Evolutionary conservation across 2,888 invertebrate species (phyloP).

Genomic region (Pasiphila rectangulata): DNA sequence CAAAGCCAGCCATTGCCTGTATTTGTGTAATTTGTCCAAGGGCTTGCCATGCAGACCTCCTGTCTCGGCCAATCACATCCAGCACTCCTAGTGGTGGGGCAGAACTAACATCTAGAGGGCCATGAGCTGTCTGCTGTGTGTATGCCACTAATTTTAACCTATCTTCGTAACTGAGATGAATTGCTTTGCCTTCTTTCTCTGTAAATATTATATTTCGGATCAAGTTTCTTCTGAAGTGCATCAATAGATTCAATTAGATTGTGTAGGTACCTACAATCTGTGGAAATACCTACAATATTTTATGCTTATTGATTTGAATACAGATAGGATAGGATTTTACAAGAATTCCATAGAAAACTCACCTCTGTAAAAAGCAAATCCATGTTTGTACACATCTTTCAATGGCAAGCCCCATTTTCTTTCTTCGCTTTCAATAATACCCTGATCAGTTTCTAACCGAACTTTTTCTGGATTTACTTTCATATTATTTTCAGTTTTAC

Average conservation of each 20-base stretch:
- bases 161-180: slow-evolving; percentile 96
- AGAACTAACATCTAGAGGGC: slow-evolving; percentile 87
- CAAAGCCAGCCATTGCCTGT: slow-evolving; percentile 95
- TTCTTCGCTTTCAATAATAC: slow-evolving; percentile 72
- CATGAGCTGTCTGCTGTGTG: slow-evolving; percentile 94
- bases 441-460: slow-evolving; percentile 72
- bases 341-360: slow-evolving; percentile 38
- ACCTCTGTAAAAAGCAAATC: slow-evolving; percentile 97
- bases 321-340: not conserved
- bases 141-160: slow-evolving; percentile 94
- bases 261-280: too few species aligned
- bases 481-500: slow-evolving; percentile 49
- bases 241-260: too few species aligned
- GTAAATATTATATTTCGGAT: too few species aligned
- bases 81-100: slow-evolving; percentile 93
- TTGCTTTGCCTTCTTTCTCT: slow-evolving; percentile 99
- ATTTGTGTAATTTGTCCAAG: slow-evolving; percentile 91
- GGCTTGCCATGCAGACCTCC: slow-evolving; percentile 95
- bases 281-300: too few species aligned
- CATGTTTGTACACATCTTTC: slow-evolving; percentile 92
- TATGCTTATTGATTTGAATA: too few species aligned
- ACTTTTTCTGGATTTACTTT: slow-evolving; percentile 68
- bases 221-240: too few species aligned
- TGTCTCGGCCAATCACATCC: slow-evolving; percentile 96
- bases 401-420: slow-evolving; percentile 85